phyloP scores from a whole-genome alignment of 1,140 invertebrate species.

The Cyclina sinensis region DNA sequence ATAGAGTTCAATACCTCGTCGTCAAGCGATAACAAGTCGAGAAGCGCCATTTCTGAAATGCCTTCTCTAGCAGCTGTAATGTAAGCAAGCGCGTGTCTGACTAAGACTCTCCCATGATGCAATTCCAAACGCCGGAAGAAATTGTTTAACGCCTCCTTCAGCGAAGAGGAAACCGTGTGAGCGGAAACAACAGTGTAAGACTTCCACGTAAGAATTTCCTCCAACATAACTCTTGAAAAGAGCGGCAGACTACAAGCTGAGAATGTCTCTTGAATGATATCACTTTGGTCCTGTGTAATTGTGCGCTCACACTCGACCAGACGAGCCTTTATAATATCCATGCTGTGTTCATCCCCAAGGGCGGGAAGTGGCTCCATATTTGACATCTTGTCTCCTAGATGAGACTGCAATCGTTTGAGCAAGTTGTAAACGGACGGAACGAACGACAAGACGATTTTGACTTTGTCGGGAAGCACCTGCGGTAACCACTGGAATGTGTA shows the following conservation, averaged over 20 bases:
- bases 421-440: constrained; percentile 71
- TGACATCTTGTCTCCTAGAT: constrained; percentile 65
- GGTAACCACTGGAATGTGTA: constrained; percentile 82
- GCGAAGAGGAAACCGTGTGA: constrained; percentile 62
- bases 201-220: constrained; percentile 72
- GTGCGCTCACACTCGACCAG: constrained; percentile 88
- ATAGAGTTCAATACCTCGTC: constrained; percentile 79
- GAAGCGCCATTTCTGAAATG: constrained; percentile 80
- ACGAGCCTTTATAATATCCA: constrained; percentile 49
- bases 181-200: constrained; percentile 70
- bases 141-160: constrained; percentile 70
- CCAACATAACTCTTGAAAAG: constrained; percentile 72
- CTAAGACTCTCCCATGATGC: constrained; percentile 75
- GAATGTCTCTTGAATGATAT: constrained; percentile 73
- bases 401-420: constrained; percentile 66
- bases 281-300: constrained; percentile 85
- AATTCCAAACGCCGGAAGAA: constrained; percentile 76
- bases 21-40: constrained; percentile 82
- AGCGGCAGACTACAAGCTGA: constrained; percentile 70
- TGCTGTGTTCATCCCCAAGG: constrained; percentile 67
- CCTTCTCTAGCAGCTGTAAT: constrained; percentile 78
- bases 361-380: constrained; percentile 71
- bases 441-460: constrained; percentile 78
- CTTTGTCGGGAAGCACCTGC: constrained; percentile 71
- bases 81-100: constrained; percentile 87